These are phyloP conservation scores for Amblyopsis hoosieri DNA, from an alignment of 2,797 vertebrate genomes.

Conservation along the genomic window DNA sequence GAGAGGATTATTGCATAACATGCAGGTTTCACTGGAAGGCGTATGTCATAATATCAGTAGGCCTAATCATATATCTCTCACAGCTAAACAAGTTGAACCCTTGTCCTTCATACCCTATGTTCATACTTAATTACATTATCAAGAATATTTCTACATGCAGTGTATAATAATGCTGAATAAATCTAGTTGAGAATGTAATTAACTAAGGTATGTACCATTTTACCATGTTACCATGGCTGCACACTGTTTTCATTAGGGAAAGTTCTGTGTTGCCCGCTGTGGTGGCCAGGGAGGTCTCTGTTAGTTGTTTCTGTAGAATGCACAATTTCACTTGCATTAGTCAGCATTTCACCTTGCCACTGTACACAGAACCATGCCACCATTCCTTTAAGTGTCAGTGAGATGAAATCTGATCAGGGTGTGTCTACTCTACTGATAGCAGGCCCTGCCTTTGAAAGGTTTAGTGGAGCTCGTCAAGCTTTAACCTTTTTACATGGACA, in stretches of 20 bases:
- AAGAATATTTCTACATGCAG: slow-evolving; percentile 14
- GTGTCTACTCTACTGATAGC: slow-evolving; percentile 28
- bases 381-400: slow-evolving; percentile 2
- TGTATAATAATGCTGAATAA: no score
- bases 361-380: slow-evolving; percentile 5
- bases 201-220: no score
- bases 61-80: neutral
- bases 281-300: neutral
- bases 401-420: slow-evolving; percentile 56
- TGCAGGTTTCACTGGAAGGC: neutral
- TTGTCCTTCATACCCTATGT: neutral
- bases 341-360: slow-evolving; percentile 8
- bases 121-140: slow-evolving; percentile 13
- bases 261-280: slow-evolving; percentile 6
- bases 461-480: slow-evolving; percentile 34
- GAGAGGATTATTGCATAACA: neutral
- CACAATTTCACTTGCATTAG: slow-evolving; percentile 12
- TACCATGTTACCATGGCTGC: slow-evolving; percentile 12
- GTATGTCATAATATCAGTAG: slow-evolving; percentile 4
- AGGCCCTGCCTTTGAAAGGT: slow-evolving; percentile 39
- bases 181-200: no score
- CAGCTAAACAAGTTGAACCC: neutral
- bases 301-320: neutral
- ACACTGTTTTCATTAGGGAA: slow-evolving; percentile 11
- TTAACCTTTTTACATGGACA: slow-evolving; percentile 7